Evolutionary conservation across 2,797 vertebrate genomes (phyloP).

Genomic region (Phataginus tricuspis): DNA sequence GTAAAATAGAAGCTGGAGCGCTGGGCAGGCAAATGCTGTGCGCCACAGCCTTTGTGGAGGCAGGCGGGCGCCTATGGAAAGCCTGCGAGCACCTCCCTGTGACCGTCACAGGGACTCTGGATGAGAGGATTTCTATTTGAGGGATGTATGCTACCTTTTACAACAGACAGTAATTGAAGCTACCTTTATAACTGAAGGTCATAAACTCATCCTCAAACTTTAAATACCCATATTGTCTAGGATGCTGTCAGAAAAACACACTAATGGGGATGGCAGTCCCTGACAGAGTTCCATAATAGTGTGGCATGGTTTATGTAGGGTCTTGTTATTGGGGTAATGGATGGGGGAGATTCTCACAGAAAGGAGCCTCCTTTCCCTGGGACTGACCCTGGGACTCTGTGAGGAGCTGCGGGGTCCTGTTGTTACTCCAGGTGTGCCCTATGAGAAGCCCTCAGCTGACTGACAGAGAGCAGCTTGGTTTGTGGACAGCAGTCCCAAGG

Average conservation of each 20-base stretch:
- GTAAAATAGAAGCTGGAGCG: not conserved
- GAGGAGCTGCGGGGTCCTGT: not conserved
- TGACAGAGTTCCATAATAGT: not conserved
- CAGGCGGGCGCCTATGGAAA: not conserved
- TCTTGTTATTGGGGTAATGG: not conserved
- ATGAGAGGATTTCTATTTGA: not conserved
- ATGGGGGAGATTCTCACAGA: not conserved
- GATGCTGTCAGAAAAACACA: not conserved
- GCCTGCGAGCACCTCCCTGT: not conserved
- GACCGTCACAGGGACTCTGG: not conserved
- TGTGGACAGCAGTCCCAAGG: not conserved
- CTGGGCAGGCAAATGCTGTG: not conserved
- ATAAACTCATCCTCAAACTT: not conserved
- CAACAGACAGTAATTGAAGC: not conserved
- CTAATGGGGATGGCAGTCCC: not conserved
- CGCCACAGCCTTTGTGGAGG: too few relatives aligned
- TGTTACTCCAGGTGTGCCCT: not conserved
- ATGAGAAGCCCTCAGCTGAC: not conserved
- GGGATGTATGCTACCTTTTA: not conserved
- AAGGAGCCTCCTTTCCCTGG: not conserved
- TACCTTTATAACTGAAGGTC: not conserved
- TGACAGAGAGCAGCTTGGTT: not conserved
- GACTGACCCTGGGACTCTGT: not conserved
- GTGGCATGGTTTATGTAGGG: not conserved
- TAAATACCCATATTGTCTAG: not conserved